Evolutionary conservation across 2,113 vertebrate species (phyloP), one percentile per base, ranked within the genome.

Genomic region (Clupea harengus): DNA sequence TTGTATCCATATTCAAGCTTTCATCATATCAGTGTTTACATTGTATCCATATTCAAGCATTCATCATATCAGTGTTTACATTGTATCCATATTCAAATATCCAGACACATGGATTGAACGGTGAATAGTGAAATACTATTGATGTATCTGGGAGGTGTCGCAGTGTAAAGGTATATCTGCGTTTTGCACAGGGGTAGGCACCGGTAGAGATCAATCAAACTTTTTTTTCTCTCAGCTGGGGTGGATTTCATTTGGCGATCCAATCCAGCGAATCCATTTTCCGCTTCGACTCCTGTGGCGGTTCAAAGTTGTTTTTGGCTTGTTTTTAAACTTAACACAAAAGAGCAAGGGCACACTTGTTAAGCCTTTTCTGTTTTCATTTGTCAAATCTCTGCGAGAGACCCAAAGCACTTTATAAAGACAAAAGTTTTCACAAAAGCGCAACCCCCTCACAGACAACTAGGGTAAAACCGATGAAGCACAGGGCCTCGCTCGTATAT

Each of bases 361-460:
- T 78, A 78, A 78, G 72, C 28, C 72, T 39, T 39, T 39, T 78
- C 72, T 78, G 28, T 39, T 39, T 78, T 78, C 72, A 78, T 78
- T 32, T 32, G 72, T 32, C 32, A 15, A 78, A 39, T 78, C 72
- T 78, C 72, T 78, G 13, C 4, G 72, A 78, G 72, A 78, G 72
- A 44, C 72, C 28, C 32, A 78, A 32, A 78, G 11, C 28, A 78
- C 72, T 78, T 78, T 18, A 39, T 17, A 10, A 32, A 39, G 72
- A 78, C 72, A 44, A 78, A 13, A 78, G 28, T 44, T 72, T 72
- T 28, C 28, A 17, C 32, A 17, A 15, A 6, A 10, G 10, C 32
- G 39, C 67, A 32, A 39, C 39, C 39, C 28, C 9, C 28, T 32
- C 25, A 8, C 72, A 32, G 25, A 32, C 39, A 78, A 78, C 72